Evolutionary conservation across 2,888 invertebrate species (phyloP).

Genomic region (Argyresthia albistria): DNA sequence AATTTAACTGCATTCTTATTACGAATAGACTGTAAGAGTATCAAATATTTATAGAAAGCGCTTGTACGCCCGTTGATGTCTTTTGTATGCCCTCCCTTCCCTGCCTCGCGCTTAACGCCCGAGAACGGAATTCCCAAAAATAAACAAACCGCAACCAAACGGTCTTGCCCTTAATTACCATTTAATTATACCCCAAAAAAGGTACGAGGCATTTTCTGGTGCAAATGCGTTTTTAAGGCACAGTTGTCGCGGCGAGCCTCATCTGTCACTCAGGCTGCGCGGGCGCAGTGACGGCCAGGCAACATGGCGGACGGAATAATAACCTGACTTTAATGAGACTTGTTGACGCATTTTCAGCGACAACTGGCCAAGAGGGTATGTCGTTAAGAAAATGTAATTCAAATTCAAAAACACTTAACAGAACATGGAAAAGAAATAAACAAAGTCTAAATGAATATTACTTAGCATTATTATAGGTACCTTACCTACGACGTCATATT

Average conservation of each 20-base stretch:
- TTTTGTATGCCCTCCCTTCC: constrained; percentile 17
- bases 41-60: too few relatives aligned
- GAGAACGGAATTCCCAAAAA: not conserved
- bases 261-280: constrained; percentile 19
- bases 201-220: not conserved
- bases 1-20: too few relatives aligned
- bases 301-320: constrained; percentile 32
- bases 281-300: constrained; percentile 18
- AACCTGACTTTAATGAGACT: constrained; percentile 35
- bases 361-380: too few relatives aligned
- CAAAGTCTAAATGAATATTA: too few relatives aligned
- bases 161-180: not conserved
- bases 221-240: not conserved
- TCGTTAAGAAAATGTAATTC: too few relatives aligned
- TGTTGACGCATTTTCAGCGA: constrained; percentile 8
- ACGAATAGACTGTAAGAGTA: too few relatives aligned
- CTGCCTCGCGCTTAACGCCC: too few relatives aligned
- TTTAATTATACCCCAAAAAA: not conserved
- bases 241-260: constrained; percentile 17
- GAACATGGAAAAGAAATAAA: too few relatives aligned
- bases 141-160: not conserved
- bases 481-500: too few relatives aligned
- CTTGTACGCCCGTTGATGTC: constrained; percentile 30
- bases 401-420: too few relatives aligned
- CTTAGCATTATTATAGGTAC: too few relatives aligned